A percentile compares a stretch with the other conserved stretches of the same genome.
Conservation (phyloP, 2,797 vertebrate species). For the Scarus forsteni region DNA sequence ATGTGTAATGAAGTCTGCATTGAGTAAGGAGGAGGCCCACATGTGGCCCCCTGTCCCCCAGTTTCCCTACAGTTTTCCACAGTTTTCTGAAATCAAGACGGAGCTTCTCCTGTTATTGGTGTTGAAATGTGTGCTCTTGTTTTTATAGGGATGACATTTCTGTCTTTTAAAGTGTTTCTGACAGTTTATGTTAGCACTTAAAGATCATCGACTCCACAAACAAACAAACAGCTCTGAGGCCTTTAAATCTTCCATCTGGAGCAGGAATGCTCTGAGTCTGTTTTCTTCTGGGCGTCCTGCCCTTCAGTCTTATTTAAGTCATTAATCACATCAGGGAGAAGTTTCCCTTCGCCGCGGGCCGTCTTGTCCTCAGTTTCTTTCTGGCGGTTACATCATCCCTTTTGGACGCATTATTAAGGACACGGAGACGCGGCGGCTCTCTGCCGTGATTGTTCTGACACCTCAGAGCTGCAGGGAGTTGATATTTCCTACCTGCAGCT, state of each 20-base stretch:
- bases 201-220: constrained; percentile 37
- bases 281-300: background rate
- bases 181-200: constrained; percentile 1
- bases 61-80: no score
- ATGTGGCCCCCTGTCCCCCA: no score
- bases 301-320: constrained; percentile 36
- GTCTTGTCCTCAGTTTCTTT: constrained; percentile 51
- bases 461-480: constrained; percentile 69
- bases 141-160: no score
- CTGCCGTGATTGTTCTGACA: constrained; percentile 71
- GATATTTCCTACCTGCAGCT: constrained; percentile 73
- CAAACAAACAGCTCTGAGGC: constrained; percentile 56
- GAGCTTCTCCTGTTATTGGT: no score
- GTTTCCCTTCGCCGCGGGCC: constrained; percentile 28
- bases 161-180: no score
- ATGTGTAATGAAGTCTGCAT: no score
- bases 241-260: constrained; percentile 15
- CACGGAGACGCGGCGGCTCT: constrained; percentile 51
- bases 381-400: constrained; percentile 61
- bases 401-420: constrained; percentile 51
- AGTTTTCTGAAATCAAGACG: no score
- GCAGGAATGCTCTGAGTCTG: background rate
- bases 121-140: no score
- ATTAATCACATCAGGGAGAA: constrained; percentile 46
- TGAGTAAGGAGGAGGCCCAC: no score